Evolutionary conservation across 2,888 invertebrate genomes (phyloP), one percentile per base, ranked within the genome.

Genomic region (Flexamia atlantica): DNA sequence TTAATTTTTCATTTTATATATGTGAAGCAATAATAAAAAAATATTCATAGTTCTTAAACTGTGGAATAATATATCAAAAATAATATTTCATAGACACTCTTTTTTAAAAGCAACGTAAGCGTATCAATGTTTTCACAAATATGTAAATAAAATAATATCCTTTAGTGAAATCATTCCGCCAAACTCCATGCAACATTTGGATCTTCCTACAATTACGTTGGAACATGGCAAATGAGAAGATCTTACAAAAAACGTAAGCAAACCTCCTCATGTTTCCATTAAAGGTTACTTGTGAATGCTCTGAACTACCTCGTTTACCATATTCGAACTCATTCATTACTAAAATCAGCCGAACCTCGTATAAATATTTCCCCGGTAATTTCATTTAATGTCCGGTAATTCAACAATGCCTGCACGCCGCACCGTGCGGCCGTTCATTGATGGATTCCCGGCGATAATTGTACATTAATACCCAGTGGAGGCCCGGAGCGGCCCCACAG

Each of bases 401-500:
- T 17, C 17, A 23, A 23, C 57, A 23, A 57, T 57, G 2, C 57
- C 57, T 7, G 4, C 57, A 57, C 57, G 57, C 17, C 7, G 17
- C 3, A 3, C n/a, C 12, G 50, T 50, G 17, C 12, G n/a, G 14
- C 17, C 57, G 57, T 30, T 28, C 68, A 68, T 28, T 30, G 68
- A 60, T n/a, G 60, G 60, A 32, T 30, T 32, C 32, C 32, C 3
- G 3, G 3, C 68, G 28, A 46, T 23, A 68, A 68, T 68, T 5
- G 23, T 30, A 32, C 68, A 68, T 68, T 68, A 32, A 68, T 68
- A 68, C 30, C 17, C 68, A 14, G 68, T 9, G 30, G 30, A 30
- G 68, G 2, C 32, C 23, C 12, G 60, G 28, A 4, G 14, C 17
- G 68, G 17, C 30, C 68, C 17, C 68, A 68, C 68, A 32, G 68